Percentiles rank a stretch among this genome's conserved stretches.
Evolutionary conservation across 2,888 invertebrate genomes (phyloP).

Genomic region (Chrysodeixis includens): DNA sequence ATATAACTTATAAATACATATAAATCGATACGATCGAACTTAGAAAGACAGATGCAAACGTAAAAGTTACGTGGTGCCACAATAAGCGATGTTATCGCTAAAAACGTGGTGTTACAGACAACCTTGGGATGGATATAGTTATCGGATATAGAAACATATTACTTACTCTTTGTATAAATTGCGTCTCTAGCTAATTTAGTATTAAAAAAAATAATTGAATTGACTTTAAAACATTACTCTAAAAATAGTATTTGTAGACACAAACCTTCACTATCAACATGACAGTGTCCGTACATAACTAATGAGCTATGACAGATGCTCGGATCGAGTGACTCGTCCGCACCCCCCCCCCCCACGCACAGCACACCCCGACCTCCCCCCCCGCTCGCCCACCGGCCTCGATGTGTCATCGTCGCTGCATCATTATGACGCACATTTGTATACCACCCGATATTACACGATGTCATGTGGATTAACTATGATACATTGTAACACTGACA

Average conservation of each 20-base stretch:
- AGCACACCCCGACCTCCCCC: background rate
- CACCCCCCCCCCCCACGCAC: background rate
- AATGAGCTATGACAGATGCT: constrained; percentile 11
- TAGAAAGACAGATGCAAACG: no score
- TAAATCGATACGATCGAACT: no score
- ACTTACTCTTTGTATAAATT: no score
- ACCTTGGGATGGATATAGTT: no score
- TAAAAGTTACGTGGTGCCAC: no score
- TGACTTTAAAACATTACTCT: no score
- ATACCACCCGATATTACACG: constrained; percentile 7
- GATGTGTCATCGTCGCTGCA: constrained; percentile 42
- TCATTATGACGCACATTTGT: constrained; percentile 23
- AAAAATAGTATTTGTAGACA: background rate
- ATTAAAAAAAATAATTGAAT: no score
- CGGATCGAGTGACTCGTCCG: constrained; percentile 20
- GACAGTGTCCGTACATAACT: constrained; percentile 6
- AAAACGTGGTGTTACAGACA: no score
- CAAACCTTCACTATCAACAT: background rate
- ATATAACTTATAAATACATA: no score
- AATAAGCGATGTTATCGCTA: no score
- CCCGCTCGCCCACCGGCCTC: background rate
- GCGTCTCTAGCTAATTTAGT: no score
- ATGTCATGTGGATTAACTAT: background rate
- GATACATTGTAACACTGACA: constrained; percentile 1
- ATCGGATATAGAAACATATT: no score